Conservation (phyloP, 2,888 invertebrate species). For the Amorpha juglandis region DNA sequence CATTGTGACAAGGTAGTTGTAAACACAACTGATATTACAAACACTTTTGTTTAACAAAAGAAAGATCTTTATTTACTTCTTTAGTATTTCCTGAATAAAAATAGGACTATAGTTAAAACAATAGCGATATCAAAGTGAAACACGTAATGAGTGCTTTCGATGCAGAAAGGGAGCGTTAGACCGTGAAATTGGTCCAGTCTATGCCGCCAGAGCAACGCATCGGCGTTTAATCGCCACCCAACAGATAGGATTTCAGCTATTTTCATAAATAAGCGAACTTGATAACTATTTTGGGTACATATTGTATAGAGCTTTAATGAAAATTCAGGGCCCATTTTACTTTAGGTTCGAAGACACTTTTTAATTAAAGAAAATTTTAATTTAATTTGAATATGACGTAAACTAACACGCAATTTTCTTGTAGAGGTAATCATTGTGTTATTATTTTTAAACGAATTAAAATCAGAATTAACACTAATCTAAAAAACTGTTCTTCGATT, state of each 20-base stretch:
- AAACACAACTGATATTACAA: neutral
- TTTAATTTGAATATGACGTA: slow-evolving; percentile 9
- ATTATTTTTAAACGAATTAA: neutral
- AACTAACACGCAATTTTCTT: neutral
- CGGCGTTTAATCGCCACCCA: slow-evolving; percentile 63
- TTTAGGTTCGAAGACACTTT: slow-evolving; percentile 14
- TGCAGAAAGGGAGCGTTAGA: slow-evolving; percentile 76
- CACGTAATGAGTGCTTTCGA: slow-evolving; percentile 57
- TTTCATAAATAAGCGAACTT: slow-evolving; percentile 58
- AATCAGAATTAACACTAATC: neutral
- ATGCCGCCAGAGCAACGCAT: slow-evolving; percentile 65
- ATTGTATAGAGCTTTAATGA: slow-evolving; percentile 23
- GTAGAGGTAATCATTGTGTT: neutral
- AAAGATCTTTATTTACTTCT: neutral
- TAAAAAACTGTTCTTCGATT: neutral
- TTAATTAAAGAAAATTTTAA: slow-evolving; percentile 25
- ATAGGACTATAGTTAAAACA: slow-evolving; percentile 40
- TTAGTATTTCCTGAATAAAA: neutral
- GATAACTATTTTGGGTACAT: slow-evolving; percentile 25
- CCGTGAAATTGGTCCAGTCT: slow-evolving; percentile 80
- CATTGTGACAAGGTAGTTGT: too few relatives aligned
- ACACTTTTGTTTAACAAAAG: neutral
- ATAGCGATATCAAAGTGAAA: slow-evolving; percentile 36
- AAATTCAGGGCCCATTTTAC: slow-evolving; percentile 23
- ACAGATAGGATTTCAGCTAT: slow-evolving; percentile 62